phyloP scores from a whole-genome alignment of 2,797 vertebrate genomes.

The Gallinago solitaria region DNA sequence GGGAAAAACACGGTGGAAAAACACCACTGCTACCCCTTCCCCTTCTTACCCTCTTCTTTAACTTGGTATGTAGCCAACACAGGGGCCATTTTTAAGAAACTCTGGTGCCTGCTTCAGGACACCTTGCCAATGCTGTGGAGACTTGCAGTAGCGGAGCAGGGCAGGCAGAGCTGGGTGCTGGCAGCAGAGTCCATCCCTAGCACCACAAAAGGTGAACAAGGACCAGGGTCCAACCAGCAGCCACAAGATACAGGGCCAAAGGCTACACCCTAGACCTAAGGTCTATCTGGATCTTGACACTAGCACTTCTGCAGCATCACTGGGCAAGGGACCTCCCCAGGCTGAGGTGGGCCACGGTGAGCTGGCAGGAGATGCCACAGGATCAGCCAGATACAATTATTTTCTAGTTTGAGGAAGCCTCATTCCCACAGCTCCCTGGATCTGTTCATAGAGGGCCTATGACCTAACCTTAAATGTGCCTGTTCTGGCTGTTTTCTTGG shows the following conservation, averaged over 20 bases:
- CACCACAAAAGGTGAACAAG: not conserved
- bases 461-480: not conserved
- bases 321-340: not conserved
- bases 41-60: not conserved
- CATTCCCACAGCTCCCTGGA: not conserved
- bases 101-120: not conserved
- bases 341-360: not conserved
- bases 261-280: not conserved
- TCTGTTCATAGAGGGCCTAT: not conserved
- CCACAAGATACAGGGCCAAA: not conserved
- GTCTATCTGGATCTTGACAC: not conserved
- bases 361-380: accelerated
- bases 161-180: not conserved
- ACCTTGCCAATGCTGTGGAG: not conserved
- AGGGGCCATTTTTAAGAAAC: not conserved
- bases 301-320: accelerated
- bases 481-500: not conserved
- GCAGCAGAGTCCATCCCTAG: not conserved
- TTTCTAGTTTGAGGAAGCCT: not conserved
- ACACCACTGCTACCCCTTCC: not conserved
- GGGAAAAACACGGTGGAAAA: not conserved
- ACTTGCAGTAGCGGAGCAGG: not conserved
- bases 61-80: not conserved
- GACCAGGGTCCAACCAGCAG: not conserved
- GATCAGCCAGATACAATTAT: not conserved